phyloP scores from a whole-genome alignment of 2,888 invertebrate genomes.

The Hyles lineata region DNA sequence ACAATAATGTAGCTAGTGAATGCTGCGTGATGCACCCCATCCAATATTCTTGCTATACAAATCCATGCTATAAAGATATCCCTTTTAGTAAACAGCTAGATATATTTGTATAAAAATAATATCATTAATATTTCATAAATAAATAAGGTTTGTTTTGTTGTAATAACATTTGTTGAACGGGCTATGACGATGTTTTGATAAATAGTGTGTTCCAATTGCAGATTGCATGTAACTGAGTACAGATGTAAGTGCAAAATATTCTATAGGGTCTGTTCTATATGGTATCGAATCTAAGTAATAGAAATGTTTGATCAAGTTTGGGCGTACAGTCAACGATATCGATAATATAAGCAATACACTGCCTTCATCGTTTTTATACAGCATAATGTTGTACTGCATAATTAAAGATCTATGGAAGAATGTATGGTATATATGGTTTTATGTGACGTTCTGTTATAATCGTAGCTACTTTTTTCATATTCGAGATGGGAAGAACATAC shows the following conservation, averaged over 20 bases:
- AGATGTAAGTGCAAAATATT: slow-evolving; percentile 12
- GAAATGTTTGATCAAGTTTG: slow-evolving; percentile 11
- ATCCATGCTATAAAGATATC: slow-evolving; percentile 2
- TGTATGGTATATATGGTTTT: slow-evolving; percentile 2
- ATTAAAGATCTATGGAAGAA: slow-evolving; percentile 4
- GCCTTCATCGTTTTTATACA: slow-evolving; percentile 11
- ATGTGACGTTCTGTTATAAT: neutral
- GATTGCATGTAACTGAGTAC: slow-evolving; percentile 17
- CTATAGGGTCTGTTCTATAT: neutral
- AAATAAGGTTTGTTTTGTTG: slow-evolving; percentile 22
- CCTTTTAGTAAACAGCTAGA: slow-evolving; percentile 25
- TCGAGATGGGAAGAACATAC: slow-evolving; percentile 11
- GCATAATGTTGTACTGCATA: slow-evolving; percentile 20
- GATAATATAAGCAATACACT: slow-evolving; percentile 22
- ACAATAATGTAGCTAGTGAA: neutral
- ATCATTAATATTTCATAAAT: slow-evolving; percentile 22
- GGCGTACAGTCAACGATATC: neutral
- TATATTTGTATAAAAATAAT: slow-evolving; percentile 7
- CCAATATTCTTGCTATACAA: neutral
- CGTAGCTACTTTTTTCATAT: neutral
- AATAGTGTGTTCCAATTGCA: slow-evolving; percentile 7
- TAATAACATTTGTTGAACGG: slow-evolving; percentile 17
- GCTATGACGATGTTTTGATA: slow-evolving; percentile 5
- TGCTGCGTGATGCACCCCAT: too few species aligned
- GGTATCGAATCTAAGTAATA: neutral